A percentile compares a stretch with the other conserved stretches of the same genome.
Evolutionary conservation across 2,888 invertebrate species (phyloP).

Genomic region (Noctua janthe): DNA sequence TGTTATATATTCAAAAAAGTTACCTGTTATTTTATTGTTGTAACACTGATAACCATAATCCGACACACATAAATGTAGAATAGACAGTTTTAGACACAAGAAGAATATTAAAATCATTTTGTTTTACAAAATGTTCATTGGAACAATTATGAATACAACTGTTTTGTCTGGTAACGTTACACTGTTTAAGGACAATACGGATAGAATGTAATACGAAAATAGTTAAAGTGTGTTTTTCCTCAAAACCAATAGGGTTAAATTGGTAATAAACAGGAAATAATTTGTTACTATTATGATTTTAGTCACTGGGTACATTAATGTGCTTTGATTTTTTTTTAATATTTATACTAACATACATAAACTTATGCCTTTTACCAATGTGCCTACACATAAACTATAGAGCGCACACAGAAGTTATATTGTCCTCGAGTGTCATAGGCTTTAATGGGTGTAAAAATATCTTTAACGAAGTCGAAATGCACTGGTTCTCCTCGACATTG

Average conservation of each 20-base stretch:
- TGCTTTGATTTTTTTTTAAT: not conserved
- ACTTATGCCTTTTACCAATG: not conserved
- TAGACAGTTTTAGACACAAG: slow-evolving; percentile 31
- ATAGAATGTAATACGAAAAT: slow-evolving; percentile 3
- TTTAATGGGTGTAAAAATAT: not conserved
- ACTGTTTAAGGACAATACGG: slow-evolving; percentile 32
- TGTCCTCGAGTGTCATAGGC: not conserved
- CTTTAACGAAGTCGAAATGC: not conserved
- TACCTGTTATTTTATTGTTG: not conserved
- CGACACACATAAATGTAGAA: slow-evolving; percentile 36
- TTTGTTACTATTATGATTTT: slow-evolving; percentile 3
- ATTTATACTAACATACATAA: not conserved
- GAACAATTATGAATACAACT: slow-evolving; percentile 4
- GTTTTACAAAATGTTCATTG: slow-evolving; percentile 15
- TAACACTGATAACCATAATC: slow-evolving; percentile 28
- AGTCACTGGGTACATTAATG: not conserved
- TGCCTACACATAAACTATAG: not conserved
- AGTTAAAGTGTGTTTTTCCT: slow-evolving; percentile 33
- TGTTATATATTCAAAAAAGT: too few species aligned
- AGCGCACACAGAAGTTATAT: not conserved
- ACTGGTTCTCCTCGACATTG: not conserved
- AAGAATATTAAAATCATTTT: slow-evolving; percentile 40
- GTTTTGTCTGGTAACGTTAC: not conserved
- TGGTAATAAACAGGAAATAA: slow-evolving; percentile 8
- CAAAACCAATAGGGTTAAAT: not conserved